phyloP scores from a whole-genome alignment of 2,113 vertebrate species.

The Gila orcuttii region DNA sequence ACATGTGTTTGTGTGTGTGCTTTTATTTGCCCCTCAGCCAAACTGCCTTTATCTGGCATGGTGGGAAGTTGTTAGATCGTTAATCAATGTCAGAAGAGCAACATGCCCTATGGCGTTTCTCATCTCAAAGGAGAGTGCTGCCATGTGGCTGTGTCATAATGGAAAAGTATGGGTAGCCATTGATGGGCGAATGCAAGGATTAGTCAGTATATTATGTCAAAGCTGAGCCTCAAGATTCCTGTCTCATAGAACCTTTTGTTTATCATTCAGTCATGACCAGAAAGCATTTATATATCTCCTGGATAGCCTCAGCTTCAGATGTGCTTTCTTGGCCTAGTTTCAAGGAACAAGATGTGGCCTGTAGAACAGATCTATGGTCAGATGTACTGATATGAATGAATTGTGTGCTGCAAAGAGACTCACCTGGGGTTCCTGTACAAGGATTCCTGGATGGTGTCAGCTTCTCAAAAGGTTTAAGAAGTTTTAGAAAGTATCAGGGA shows the following conservation, averaged over 20 bases:
- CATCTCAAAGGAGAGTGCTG: conserved; percentile 20
- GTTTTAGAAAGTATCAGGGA: conserved; percentile 40
- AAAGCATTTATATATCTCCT: conserved; percentile 23
- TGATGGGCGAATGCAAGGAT: conserved; percentile 26
- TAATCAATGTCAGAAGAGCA: conserved; percentile 61
- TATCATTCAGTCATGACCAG: conserved; percentile 20
- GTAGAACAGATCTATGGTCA: conserved; percentile 25
- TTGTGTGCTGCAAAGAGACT: neutral
- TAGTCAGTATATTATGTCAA: conserved; percentile 37
- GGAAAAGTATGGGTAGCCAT: conserved; percentile 27
- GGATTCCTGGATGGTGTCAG: conserved; percentile 16
- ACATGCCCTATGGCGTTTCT: conserved; percentile 44
- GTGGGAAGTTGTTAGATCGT: conserved; percentile 55
- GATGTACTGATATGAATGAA: conserved; percentile 5
- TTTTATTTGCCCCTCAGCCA: conserved; percentile 2
- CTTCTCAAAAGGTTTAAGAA: conserved; percentile 4
- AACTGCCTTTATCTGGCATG: conserved; percentile 48
- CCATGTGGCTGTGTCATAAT: conserved; percentile 30
- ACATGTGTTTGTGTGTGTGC: conserved; percentile 15
- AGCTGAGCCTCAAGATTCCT: conserved; percentile 14
- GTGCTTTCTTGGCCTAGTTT: conserved; percentile 26
- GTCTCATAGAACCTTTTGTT: conserved; percentile 12
- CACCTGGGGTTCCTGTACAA: neutral
- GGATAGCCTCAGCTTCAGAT: neutral
- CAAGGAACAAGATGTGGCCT: conserved; percentile 5